These are phyloP conservation scores for Coenonympha arcania DNA, from an alignment of 2,888 invertebrate species.

Conservation along the genomic window DNA sequence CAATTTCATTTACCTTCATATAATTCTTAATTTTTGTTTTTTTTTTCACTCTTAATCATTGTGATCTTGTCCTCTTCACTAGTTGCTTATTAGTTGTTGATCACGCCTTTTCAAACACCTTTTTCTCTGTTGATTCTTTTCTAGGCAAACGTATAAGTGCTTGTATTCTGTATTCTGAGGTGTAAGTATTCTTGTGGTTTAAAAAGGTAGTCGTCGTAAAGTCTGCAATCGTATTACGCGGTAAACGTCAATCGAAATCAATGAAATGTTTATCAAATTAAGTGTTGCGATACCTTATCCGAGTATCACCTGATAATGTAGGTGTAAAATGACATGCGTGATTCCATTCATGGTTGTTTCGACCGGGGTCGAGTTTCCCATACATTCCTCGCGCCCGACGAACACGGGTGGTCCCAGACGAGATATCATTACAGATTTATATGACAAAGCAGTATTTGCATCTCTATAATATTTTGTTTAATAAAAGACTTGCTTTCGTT, in stretches of 20 bases:
- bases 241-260: background rate
- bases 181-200: too few species aligned
- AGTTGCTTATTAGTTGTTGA: too few species aligned
- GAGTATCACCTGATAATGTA: slow-evolving; percentile 7
- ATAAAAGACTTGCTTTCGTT: background rate
- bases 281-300: background rate
- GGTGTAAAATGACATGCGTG: slow-evolving; percentile 28
- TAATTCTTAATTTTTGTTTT: too few species aligned
- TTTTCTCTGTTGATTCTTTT: too few species aligned
- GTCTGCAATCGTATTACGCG: too few species aligned
- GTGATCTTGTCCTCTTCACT: too few species aligned
- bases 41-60: too few species aligned
- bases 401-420: slow-evolving; percentile 43
- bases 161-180: too few species aligned
- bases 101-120: too few species aligned
- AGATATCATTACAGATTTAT: slow-evolving; percentile 23
- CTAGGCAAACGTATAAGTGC: too few species aligned
- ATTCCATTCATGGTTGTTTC: slow-evolving; percentile 39
- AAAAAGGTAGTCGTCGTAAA: too few species aligned
- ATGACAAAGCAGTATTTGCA: slow-evolving; percentile 18
- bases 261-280: slow-evolving; percentile 3
- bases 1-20: too few species aligned
- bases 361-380: slow-evolving; percentile 48
- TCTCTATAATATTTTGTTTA: slow-evolving; percentile 1
- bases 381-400: slow-evolving; percentile 45